phyloP scores from a whole-genome alignment of 2,888 invertebrate species.

The Zhuqinia jingwanae region DNA sequence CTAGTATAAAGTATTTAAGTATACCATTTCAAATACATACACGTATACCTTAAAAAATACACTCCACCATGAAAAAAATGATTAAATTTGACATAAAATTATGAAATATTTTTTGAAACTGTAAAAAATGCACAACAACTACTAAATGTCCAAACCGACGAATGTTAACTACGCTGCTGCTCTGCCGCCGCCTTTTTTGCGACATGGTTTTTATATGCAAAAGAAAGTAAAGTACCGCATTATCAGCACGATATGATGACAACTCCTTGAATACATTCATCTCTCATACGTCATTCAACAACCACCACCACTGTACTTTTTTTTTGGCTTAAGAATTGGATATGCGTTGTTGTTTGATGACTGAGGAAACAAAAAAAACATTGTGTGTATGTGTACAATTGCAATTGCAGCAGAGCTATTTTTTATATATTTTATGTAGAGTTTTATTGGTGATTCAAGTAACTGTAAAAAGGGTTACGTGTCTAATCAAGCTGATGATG shows the following conservation, averaged over 20 bases:
- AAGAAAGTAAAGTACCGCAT: neutral
- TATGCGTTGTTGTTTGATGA: neutral
- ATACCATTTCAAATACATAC: neutral
- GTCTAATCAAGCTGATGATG: constrained; percentile 58
- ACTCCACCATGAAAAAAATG: constrained; percentile 7
- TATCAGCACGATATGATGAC: constrained; percentile 7
- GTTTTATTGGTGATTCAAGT: constrained; percentile 60
- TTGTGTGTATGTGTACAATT: constrained; percentile 19
- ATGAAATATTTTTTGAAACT: constrained; percentile 35
- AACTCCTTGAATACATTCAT: constrained; percentile 1
- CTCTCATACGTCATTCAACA: neutral
- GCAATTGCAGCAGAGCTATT: too few species aligned
- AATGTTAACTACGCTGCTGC: neutral
- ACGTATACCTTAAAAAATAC: neutral
- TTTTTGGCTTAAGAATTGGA: too few species aligned
- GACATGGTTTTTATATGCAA: neutral
- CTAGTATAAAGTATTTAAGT: neutral
- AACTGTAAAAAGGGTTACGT: constrained; percentile 57
- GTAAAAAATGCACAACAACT: constrained; percentile 32
- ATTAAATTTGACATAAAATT: neutral
- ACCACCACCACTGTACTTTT: too few species aligned
- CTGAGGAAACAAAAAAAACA: constrained; percentile 31
- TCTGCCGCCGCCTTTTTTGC: too few species aligned
- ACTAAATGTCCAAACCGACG: neutral
- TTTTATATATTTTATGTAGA: constrained; percentile 47